Base-by-base conservation (phyloP, 2,888 invertebrate species). In the Rhamnusium bicolor region DNA sequence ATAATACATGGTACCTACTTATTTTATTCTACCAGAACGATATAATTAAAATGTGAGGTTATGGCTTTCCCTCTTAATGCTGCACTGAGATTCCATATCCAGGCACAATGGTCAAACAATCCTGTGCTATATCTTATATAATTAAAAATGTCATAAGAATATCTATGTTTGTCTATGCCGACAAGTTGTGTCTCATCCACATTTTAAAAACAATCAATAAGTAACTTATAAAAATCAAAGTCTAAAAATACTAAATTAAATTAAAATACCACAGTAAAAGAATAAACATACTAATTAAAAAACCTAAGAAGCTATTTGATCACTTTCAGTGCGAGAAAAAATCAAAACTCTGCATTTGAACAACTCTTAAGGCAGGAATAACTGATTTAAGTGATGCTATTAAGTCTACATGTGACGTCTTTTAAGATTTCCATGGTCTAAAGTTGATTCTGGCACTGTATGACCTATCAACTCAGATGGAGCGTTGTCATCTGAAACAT, bases 391-490 rank as follows among this genome's bases (percentile, higher is more conserved):
- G 76, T 76, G 76, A 73, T 67, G 51, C 67, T 69, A 72, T 69
- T 72, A 73, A 75, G 73, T 77, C 75, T 76, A 78, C 69, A 75
- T 24, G 77, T 75, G 74, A 65, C 69, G 75, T 58, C 67, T 72
- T 72, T 79, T 73, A 19, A 75, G 72, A 67, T 63, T 76, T 18
- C 61, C 73, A 40, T 78, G 54, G 51, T 76, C 76, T 16, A 58
- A 16, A 29, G 71, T 56, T n/a, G 61, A 66, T 60, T 65, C 73
- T 10, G 71, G 68, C 62, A 60, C 62, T 24, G 51, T 18, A 32
- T 47, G 49, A 7, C 69, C 56, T 46, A 70, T 73, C 6, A 58
- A 47, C 40, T 72, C 76, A 47, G 73, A 51, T 53, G 67, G 69
- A 18, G 70, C 47, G 47, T 72, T 71, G 51, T 71, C 72, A 12